Evolutionary conservation across 2,888 invertebrate genomes (phyloP), one percentile per base, ranked within the genome.

Genomic region (Dusona sp.): DNA sequence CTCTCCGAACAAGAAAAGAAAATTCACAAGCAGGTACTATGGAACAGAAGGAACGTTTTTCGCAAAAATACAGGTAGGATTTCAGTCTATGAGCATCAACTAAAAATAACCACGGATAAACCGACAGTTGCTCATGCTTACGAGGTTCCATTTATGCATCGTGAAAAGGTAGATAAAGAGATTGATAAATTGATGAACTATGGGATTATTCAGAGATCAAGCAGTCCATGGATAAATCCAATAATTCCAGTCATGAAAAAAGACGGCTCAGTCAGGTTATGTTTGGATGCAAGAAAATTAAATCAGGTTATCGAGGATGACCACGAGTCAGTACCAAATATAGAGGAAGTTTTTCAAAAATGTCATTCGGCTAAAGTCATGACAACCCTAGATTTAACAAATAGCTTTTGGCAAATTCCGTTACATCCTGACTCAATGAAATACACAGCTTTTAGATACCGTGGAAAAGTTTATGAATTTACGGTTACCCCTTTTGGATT

Each of bases 161-260:
- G 64, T 13, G 74, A 74, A 3, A 79, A 79, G 33, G 72, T 79
- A 9, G 79, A 70, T 25, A 22, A 22, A 0, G 79, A 79, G 33
- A 80, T 80, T 2, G 45, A 72, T 2, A 72, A 64, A 51, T 33
- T 80, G n/a, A 2, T 80, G 11, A 19, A 45, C 2, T 38, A 57
- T 22, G 72, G 70, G 6, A 70, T 79, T 1, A 79, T 79, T 19
- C 79, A 72, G 13, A 29, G 72, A 54, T 79, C 72, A 3, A 70
- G 38, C 1, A 70, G 79, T 22, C 70, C 79, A 3, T 72, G 72
- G 61, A 22, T 57, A n/a, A 79, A 79, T 45, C 70, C 79, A 6
- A 36, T 79, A 6, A 65, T 65, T 16, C 65, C 33, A 13, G 65
- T 65, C 16, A 65, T 36, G 0, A 65, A 36, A 65, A 65, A 65